Conservation (phyloP, 2,113 vertebrate species). For the Nannobrachium achirus region DNA sequence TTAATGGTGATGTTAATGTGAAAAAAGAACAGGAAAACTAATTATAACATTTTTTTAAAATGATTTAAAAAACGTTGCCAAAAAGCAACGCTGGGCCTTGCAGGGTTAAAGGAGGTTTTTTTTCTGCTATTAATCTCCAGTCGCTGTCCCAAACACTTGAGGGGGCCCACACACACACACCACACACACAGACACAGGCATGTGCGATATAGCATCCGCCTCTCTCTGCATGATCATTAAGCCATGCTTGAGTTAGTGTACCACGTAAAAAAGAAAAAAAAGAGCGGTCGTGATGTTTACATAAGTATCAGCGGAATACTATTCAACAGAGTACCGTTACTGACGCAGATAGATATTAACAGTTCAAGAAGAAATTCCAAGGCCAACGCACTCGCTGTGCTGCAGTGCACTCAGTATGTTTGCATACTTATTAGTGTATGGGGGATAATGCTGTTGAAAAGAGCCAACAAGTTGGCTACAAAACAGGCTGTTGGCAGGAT, state of each 20-base stretch:
- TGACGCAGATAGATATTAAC: slow-evolving; percentile 15
- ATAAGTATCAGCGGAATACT: slow-evolving; percentile 27
- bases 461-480: slow-evolving; percentile 4
- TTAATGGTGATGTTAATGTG: no score
- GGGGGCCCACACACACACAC: slow-evolving; percentile 42
- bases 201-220: slow-evolving; percentile 25
- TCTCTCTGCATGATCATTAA: slow-evolving; percentile 54
- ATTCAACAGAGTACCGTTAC: slow-evolving; percentile 29
- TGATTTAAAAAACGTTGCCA: no score
- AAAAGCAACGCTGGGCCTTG: no score
- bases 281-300: slow-evolving; percentile 36
- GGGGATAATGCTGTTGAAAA: slow-evolving; percentile 4
- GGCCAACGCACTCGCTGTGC: background rate
- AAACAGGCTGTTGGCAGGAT: background rate
- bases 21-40: no score
- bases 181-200: slow-evolving; percentile 20
- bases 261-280: slow-evolving; percentile 55
- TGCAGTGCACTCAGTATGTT: background rate
- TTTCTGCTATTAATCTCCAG: slow-evolving; percentile 62
- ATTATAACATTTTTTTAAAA: no score
- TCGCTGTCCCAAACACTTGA: slow-evolving; percentile 54
- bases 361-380: slow-evolving; percentile 28
- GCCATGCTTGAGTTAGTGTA: slow-evolving; percentile 39
- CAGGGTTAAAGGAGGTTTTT: slow-evolving; percentile 46
- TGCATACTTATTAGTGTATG: background rate